Conservation (phyloP, 2,797 vertebrate genomes). For the Scolopax bukidnonensis region DNA sequence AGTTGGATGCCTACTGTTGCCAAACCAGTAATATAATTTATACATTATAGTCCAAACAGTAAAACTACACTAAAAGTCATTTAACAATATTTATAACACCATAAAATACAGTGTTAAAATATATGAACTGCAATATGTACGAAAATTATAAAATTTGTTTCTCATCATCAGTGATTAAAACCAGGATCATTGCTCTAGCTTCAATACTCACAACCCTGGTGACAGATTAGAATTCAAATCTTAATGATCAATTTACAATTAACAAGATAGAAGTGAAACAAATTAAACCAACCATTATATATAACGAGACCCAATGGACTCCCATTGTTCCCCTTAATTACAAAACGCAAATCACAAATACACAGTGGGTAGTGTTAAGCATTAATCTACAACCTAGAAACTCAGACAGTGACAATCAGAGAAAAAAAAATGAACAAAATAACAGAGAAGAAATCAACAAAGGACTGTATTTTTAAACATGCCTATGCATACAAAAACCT, state of each 20-base stretch:
- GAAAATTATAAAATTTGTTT: constrained; percentile 86
- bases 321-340: constrained; percentile 86
- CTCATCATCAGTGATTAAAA: constrained; percentile 87
- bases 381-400: constrained; percentile 77
- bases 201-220: constrained; percentile 83
- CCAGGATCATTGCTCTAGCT: constrained; percentile 81
- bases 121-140: constrained; percentile 86
- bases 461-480: constrained; percentile 34
- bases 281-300: constrained; percentile 88
- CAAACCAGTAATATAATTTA: constrained; percentile 86
- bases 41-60: constrained; percentile 84
- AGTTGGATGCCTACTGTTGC: constrained; percentile 83
- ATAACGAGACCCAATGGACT: constrained; percentile 82
- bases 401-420: constrained; percentile 66
- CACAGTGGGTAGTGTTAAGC: constrained; percentile 77
- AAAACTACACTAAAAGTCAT: constrained; percentile 87
- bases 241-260: constrained; percentile 89
- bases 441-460: constrained; percentile 28
- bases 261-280: constrained; percentile 88
- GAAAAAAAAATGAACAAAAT: background rate
- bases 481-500: constrained; percentile 2
- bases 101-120: constrained; percentile 86
- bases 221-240: constrained; percentile 87
- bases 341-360: constrained; percentile 81
- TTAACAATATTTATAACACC: constrained; percentile 87